Conservation (phyloP, 1,140 invertebrate genomes). For the Ceratoteleas bidentatus region DNA sequence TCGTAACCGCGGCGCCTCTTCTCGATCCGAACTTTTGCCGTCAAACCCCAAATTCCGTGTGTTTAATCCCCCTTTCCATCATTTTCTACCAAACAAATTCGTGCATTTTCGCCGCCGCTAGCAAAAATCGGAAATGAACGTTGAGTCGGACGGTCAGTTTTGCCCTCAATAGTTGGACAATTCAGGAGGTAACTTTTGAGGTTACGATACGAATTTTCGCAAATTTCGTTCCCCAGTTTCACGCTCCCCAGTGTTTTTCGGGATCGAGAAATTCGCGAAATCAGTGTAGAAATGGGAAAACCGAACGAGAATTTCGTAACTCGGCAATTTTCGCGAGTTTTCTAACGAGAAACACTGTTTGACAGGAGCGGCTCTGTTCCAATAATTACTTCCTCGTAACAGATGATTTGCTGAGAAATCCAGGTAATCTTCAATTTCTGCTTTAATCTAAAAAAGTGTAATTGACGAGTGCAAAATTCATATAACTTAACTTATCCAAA, state of each 20-base stretch:
- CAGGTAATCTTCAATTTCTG: constrained; percentile 13
- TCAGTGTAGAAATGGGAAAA: too few relatives aligned
- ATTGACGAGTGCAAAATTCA: too few relatives aligned
- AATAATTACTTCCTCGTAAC: neutral
- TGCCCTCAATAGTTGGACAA: neutral
- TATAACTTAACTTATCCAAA: too few relatives aligned
- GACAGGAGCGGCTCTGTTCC: constrained; percentile 13
- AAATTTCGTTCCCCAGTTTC: too few relatives aligned
- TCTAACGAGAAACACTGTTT: neutral
- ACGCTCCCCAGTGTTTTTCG: too few relatives aligned
- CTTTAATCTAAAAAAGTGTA: too few relatives aligned
- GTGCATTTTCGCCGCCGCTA: constrained; percentile 71
- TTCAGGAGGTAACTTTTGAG: constrained; percentile 10
- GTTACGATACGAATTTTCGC: constrained; percentile 19
- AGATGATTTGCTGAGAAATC: constrained; percentile 13
- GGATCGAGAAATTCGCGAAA: too few relatives aligned
- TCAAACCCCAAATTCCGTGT: too few relatives aligned
- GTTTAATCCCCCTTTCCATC: too few relatives aligned
- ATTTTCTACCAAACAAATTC: constrained; percentile 58
- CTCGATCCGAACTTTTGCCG: too few relatives aligned
- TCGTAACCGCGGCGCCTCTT: neutral
- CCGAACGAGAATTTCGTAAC: neutral
- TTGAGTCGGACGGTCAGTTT: constrained; percentile 6
- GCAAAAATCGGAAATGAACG: constrained; percentile 43
- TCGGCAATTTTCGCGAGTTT: neutral